These are phyloP conservation scores for Tonatia bakeri DNA, from an alignment of 2,113 vertebrate genomes.

Conservation along the genomic window DNA sequence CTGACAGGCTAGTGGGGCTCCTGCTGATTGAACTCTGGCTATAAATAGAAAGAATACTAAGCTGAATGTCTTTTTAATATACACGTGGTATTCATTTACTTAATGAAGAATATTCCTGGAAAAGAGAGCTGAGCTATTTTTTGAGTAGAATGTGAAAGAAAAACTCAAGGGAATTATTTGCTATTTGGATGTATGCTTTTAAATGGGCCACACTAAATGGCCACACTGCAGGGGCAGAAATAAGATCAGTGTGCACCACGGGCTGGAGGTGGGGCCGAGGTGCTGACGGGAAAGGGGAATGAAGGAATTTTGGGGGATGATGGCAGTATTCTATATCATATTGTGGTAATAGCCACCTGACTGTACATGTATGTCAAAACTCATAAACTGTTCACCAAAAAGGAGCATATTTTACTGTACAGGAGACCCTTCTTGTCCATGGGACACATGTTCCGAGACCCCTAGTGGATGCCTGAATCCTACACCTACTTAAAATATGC, in stretches of 20 bases:
- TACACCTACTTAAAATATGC: neutral
- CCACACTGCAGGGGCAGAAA: constrained; percentile 37
- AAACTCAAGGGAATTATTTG: constrained; percentile 63
- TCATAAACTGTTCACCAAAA: neutral
- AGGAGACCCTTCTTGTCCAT: neutral
- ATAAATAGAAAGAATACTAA: constrained; percentile 68
- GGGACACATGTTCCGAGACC: neutral
- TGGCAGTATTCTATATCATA: neutral
- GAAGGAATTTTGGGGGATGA: neutral
- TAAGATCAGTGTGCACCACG: neutral
- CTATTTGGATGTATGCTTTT: constrained; percentile 63
- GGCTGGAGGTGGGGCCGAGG: neutral
- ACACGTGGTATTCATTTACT: constrained; percentile 75
- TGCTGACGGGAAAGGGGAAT: neutral
- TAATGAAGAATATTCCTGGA: constrained; percentile 76
- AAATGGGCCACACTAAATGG: constrained; percentile 55
- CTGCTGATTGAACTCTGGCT: constrained; percentile 34
- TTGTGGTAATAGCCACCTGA: neutral
- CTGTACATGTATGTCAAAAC: neutral
- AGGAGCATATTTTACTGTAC: neutral
- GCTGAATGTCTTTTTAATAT: constrained; percentile 71
- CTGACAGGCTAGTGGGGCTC: constrained; percentile 42
- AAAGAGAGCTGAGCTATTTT: constrained; percentile 63
- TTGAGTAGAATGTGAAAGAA: constrained; percentile 66
- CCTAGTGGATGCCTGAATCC: neutral